Percentiles rank a stretch among this genome's conserved stretches.
phyloP scores from a whole-genome alignment of 1,140 invertebrate species.

The Samia ricini region DNA sequence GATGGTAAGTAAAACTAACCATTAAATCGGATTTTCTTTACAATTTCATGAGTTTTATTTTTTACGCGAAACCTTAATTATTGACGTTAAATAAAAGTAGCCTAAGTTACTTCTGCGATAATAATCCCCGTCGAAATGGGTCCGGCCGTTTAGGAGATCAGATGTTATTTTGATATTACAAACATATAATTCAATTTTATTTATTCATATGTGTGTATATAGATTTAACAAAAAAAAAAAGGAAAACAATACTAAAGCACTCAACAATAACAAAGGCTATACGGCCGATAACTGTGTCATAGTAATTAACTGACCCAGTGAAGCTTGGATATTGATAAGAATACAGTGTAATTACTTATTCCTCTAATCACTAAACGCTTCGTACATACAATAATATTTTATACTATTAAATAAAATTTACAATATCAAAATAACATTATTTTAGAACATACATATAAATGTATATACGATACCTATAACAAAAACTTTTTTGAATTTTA shows the following conservation, averaged over 20 bases:
- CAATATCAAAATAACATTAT: neutral
- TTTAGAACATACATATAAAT: neutral
- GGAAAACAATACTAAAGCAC: neutral
- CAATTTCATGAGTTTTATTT: too few relatives aligned
- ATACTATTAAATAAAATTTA: neutral
- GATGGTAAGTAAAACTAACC: too few relatives aligned
- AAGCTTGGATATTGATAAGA: slow-evolving; percentile 32
- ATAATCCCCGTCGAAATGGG: too few relatives aligned
- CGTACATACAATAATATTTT: too few relatives aligned
- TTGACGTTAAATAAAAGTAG: too few relatives aligned
- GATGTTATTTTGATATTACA: neutral
- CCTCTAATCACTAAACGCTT: neutral
- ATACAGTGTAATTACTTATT: slow-evolving; percentile 7
- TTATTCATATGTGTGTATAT: neutral
- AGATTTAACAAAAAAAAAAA: neutral
- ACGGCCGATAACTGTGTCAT: neutral
- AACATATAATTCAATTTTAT: neutral
- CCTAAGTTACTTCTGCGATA: neutral
- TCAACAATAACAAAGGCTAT: neutral
- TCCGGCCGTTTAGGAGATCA: neutral
- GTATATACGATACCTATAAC: too few relatives aligned
- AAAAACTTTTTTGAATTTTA: too few relatives aligned
- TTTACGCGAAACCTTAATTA: too few relatives aligned
- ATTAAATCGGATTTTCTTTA: too few relatives aligned
- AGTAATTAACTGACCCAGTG: slow-evolving; percentile 31